phyloP scores from a whole-genome alignment of 1,140 invertebrate species.

The Chionoecetes opilio region DNA sequence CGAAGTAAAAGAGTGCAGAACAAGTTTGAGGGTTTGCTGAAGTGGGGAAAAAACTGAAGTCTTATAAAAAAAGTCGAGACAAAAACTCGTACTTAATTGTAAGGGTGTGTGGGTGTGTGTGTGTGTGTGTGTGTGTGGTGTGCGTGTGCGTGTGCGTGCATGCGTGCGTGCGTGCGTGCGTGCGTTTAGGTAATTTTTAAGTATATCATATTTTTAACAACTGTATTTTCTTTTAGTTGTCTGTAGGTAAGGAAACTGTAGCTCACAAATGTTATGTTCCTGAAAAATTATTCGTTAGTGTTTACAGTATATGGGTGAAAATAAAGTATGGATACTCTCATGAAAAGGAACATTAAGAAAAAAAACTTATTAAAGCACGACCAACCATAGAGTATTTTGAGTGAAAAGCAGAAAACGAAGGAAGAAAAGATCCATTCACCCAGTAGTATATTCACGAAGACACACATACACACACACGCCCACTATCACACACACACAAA shows the following conservation, averaged over 20 bases:
- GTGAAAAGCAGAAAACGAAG: not conserved
- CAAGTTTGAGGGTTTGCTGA: not conserved
- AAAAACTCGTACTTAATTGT: too few species aligned
- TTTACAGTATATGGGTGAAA: not conserved
- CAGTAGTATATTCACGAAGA: not conserved
- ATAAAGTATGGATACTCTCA: not conserved
- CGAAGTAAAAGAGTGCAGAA: not conserved
- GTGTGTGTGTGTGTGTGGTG: too few species aligned
- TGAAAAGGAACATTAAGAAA: not conserved
- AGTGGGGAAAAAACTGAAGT: not conserved
- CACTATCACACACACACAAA: not conserved
- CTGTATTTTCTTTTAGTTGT: too few species aligned
- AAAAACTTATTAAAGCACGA: not conserved
- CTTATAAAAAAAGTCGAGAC: not conserved
- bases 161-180: conserved; percentile 48
- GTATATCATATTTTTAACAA: not conserved
- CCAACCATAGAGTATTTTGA: not conserved
- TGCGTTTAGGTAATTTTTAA: not conserved
- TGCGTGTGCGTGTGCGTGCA: too few species aligned
- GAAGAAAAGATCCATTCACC: not conserved
- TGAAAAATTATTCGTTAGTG: not conserved
- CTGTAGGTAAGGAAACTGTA: too few species aligned
- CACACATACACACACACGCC: not conserved
- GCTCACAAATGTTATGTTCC: not conserved
- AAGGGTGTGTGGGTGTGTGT: too few species aligned